Conservation (phyloP, 2,888 invertebrate genomes). For the Ormia ochracea region DNA sequence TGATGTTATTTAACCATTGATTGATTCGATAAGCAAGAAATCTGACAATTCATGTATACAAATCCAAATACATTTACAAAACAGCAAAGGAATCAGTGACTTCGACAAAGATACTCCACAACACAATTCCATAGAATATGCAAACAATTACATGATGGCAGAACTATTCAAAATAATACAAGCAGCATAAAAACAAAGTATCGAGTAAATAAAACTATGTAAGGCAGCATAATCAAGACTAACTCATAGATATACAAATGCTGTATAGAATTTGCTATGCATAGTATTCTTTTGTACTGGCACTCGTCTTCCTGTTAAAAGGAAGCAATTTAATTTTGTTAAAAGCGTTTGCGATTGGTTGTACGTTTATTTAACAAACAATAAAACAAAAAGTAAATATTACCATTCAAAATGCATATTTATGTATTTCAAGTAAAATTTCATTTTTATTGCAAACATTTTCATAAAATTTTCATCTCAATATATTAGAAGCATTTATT, state of each 20-base stretch:
- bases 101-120: background rate
- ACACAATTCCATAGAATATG: constrained; percentile 28
- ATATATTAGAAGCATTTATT: background rate
- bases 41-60: background rate
- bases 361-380: background rate
- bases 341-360: constrained; percentile 36
- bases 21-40: constrained; percentile 28
- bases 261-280: constrained; percentile 8
- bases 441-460: background rate
- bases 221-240: constrained; percentile 27
- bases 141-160: constrained; percentile 34
- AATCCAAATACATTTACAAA: background rate
- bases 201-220: constrained; percentile 31
- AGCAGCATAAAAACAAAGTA: constrained; percentile 15
- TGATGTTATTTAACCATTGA: constrained; percentile 33
- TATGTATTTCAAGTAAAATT: background rate
- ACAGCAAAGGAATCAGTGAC: background rate
- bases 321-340: constrained; percentile 45
- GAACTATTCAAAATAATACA: constrained; percentile 8
- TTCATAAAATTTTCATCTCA: background rate
- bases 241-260: background rate
- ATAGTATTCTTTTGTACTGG: constrained; percentile 5
- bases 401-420: background rate
- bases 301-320: constrained; percentile 7
- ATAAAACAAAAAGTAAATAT: background rate